These are phyloP conservation scores for Drosophila nigromelanica DNA, from an alignment of 1,140 invertebrate genomes.

Conservation along the genomic window DNA sequence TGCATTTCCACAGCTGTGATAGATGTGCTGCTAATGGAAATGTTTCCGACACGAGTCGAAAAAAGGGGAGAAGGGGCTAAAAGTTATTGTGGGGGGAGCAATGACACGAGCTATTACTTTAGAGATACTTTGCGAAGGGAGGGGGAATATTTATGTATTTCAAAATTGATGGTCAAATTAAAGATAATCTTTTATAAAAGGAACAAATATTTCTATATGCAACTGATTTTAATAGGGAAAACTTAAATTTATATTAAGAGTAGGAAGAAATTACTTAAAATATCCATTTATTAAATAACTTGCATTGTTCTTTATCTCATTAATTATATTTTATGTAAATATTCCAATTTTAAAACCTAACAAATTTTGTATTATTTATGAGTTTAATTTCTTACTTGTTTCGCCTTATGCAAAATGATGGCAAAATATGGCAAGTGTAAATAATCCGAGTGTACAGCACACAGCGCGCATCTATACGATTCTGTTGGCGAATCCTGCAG, in stretches of 20 bases:
- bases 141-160: conserved; percentile 9
- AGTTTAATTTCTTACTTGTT: conserved; percentile 44
- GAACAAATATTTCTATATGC: background rate
- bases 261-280: too few species aligned
- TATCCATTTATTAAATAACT: background rate
- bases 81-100: conserved; percentile 14
- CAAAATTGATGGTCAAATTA: background rate
- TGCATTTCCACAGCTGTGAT: conserved; percentile 41
- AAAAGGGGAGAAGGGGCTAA: conserved; percentile 10
- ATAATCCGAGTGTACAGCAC: conserved; percentile 49
- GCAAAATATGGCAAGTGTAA: conserved; percentile 45
- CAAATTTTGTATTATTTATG: background rate
- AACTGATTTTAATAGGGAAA: background rate
- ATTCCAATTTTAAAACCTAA: too few species aligned
- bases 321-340: too few species aligned
- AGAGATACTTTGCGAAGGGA: background rate
- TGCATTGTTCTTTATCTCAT: too few species aligned
- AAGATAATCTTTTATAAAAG: background rate
- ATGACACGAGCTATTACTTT: conserved; percentile 73
- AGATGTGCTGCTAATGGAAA: conserved; percentile 63
- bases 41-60: conserved; percentile 27
- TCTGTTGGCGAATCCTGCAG: conserved; percentile 54
- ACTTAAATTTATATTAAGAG: background rate
- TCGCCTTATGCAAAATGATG: conserved; percentile 24
- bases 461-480: conserved; percentile 31